Evolutionary conservation across 2,888 invertebrate genomes (phyloP).

Genomic region (Andrena dorsata): DNA sequence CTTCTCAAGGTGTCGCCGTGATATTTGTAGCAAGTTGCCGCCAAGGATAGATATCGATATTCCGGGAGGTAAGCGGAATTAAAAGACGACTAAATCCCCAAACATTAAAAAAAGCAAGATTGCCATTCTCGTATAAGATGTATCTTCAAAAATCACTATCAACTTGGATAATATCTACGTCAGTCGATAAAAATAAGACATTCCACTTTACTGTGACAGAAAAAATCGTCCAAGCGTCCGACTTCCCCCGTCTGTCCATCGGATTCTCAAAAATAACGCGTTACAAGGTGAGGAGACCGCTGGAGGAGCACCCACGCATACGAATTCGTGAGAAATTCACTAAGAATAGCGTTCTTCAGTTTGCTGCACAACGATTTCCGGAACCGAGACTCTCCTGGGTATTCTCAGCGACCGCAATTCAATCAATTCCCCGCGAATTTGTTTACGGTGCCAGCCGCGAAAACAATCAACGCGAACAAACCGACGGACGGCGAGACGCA

Average conservation of each 20-base stretch:
- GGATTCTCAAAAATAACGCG: not conserved
- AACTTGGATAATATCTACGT: too few species aligned
- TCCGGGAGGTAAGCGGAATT: too few species aligned
- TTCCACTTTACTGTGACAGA: not conserved
- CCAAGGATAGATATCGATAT: not conserved
- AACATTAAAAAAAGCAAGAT: not conserved
- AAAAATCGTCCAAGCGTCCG: not conserved
- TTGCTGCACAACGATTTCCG: not conserved
- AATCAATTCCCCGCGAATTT: not conserved
- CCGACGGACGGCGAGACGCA: not conserved
- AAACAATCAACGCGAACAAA: not conserved
- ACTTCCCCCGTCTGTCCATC: not conserved
- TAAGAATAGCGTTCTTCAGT: slow-evolving; percentile 25
- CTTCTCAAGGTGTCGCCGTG: not conserved
- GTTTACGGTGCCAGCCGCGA: not conserved
- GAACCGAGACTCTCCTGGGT: not conserved
- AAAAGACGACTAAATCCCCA: not conserved
- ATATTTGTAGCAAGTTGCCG: not conserved
- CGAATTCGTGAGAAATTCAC: slow-evolving; percentile 14
- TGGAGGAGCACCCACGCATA: slow-evolving; percentile 13
- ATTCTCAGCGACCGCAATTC: not conserved
- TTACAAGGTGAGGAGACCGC: not conserved
- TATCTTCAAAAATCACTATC: not conserved
- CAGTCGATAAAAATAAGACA: not conserved
- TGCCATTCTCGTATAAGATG: not conserved